Percentiles rank a stretch among this genome's conserved stretches.
Evolutionary conservation across 2,888 invertebrate genomes (phyloP).

Genomic region (Sturmia bella): DNA sequence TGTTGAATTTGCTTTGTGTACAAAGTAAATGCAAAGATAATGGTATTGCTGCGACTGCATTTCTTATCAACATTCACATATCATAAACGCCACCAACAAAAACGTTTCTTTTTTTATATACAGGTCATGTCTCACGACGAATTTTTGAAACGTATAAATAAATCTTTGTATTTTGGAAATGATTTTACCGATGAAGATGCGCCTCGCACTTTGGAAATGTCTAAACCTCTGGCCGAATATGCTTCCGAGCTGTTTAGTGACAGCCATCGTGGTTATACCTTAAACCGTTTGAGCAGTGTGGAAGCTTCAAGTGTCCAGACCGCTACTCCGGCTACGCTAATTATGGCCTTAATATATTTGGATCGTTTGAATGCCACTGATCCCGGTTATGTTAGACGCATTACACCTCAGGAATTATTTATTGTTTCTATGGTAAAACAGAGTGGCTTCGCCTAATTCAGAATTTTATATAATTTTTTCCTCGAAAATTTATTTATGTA

Average conservation of each 20-base stretch:
- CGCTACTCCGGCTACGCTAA: conserved; percentile 93
- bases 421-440: conserved; percentile 94
- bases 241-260: conserved; percentile 93
- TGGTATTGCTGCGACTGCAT: conserved; percentile 12
- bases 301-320: conserved; percentile 90
- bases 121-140: conserved; percentile 85
- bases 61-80: neutral
- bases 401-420: conserved; percentile 95
- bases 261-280: conserved; percentile 88
- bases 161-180: conserved; percentile 94
- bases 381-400: conserved; percentile 90
- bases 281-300: conserved; percentile 89
- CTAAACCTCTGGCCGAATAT: conserved; percentile 85
- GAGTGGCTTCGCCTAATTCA: neutral
- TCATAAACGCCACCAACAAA: neutral
- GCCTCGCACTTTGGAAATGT: conserved; percentile 85
- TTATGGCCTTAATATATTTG: conserved; percentile 95
- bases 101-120: neutral
- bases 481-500: conserved; percentile 82
- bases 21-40: neutral
- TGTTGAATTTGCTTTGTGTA: neutral
- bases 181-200: conserved; percentile 88
- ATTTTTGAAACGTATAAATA: conserved; percentile 91
- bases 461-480: neutral
- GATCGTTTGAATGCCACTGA: conserved; percentile 92